A percentile compares a stretch with the other conserved stretches of the same genome.
These are phyloP conservation scores for Herpetotheres cachinnans DNA, from an alignment of 2,113 vertebrate genomes.

Conservation along the genomic window DNA sequence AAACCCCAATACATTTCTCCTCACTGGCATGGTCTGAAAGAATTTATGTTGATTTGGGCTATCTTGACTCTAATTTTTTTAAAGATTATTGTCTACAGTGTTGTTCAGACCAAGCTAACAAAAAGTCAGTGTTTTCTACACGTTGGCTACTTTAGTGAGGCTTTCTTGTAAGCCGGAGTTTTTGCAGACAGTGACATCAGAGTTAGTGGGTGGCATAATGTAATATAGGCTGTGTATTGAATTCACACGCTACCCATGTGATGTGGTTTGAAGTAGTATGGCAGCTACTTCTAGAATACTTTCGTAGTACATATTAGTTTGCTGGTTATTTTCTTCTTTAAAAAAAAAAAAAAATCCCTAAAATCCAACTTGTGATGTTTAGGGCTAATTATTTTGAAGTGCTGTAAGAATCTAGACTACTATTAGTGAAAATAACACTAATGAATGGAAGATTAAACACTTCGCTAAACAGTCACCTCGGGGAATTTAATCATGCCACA, in stretches of 20 bases:
- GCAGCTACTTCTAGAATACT: slow-evolving; percentile 1
- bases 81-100: neutral
- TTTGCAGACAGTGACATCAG: slow-evolving; percentile 41
- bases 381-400: neutral
- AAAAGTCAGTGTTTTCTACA: neutral
- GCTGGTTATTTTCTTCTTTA: neutral
- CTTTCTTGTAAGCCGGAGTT: neutral
- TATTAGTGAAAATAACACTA: neutral
- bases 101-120: neutral
- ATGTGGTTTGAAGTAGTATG: neutral
- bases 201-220: slow-evolving; percentile 48
- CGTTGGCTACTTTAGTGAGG: neutral
- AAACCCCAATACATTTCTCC: neutral
- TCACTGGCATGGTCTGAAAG: neutral
- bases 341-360: neutral
- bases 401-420: neutral
- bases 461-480: neutral
- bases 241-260: neutral
- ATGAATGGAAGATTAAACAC: slow-evolving; percentile 22
- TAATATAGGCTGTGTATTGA: slow-evolving; percentile 3
- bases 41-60: neutral
- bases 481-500: neutral
- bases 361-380: neutral
- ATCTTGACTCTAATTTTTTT: neutral
- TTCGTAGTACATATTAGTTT: neutral